A percentile compares a stretch with the other conserved stretches of the same genome.
Conservation (phyloP, 1,140 invertebrate genomes). For the Drosophila sp. region DNA sequence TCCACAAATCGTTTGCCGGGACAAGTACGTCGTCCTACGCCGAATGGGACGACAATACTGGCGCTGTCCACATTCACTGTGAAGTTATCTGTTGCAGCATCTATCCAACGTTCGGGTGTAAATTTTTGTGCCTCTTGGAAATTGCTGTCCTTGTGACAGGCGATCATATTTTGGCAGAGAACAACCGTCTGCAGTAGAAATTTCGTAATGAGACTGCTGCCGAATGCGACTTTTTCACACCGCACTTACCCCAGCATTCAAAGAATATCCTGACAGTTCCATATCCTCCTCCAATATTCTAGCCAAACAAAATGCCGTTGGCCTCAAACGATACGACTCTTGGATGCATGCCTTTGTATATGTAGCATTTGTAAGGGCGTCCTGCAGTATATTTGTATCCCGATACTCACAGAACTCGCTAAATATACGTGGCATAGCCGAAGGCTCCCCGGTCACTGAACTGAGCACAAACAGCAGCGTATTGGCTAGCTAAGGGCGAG, state of each 20-base stretch:
- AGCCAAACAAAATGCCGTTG: constrained; percentile 92
- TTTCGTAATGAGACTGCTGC: neutral
- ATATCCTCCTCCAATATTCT: constrained; percentile 91
- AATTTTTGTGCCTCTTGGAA: constrained; percentile 90
- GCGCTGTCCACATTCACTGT: constrained; percentile 80
- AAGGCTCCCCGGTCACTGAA: constrained; percentile 88
- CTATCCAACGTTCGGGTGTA: constrained; percentile 92
- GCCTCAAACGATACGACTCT: constrained; percentile 92
- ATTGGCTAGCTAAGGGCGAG: constrained; percentile 88
- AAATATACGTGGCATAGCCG: constrained; percentile 89
- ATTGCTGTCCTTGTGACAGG: constrained; percentile 90
- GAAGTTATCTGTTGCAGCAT: constrained; percentile 79
- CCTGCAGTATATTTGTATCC: constrained; percentile 85
- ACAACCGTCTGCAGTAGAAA: constrained; percentile 88
- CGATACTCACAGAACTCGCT: constrained; percentile 87
- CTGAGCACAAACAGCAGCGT: constrained; percentile 91
- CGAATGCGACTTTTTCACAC: neutral
- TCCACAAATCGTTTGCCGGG: constrained; percentile 93
- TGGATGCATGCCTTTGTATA: constrained; percentile 94
- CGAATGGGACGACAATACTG: constrained; percentile 92
- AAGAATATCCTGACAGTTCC: constrained; percentile 88
- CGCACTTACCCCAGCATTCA: constrained; percentile 89
- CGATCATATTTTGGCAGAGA: constrained; percentile 92
- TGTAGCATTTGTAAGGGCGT: constrained; percentile 86
- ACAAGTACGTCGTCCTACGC: constrained; percentile 91